Evolutionary conservation across 1,140 invertebrate species (phyloP).

Genomic region (Patella vulgata): DNA sequence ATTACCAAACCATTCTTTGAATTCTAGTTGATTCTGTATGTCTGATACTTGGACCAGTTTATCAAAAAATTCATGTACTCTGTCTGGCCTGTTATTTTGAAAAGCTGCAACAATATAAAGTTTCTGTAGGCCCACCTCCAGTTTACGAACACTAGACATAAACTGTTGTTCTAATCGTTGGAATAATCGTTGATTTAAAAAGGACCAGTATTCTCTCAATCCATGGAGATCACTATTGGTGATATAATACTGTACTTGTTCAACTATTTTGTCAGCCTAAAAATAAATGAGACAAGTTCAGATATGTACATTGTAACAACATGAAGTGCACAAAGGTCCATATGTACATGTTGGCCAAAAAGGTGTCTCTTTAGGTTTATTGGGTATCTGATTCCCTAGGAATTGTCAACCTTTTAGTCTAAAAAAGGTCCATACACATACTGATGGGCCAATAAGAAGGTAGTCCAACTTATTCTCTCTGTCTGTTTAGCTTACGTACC

Average conservation of each 20-base stretch:
- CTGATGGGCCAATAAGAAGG: too few species aligned
- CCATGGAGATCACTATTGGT: slow-evolving; percentile 80
- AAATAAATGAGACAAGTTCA: slow-evolving; percentile 38
- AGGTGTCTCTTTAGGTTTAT: not conserved
- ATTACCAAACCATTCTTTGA: slow-evolving; percentile 98
- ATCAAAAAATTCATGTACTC: slow-evolving; percentile 88
- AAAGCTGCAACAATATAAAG: slow-evolving; percentile 89
- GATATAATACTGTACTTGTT: slow-evolving; percentile 84
- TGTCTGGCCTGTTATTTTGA: slow-evolving; percentile 82
- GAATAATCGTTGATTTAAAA: slow-evolving; percentile 87
- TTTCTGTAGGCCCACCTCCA: slow-evolving; percentile 89
- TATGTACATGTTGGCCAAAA: not conserved
- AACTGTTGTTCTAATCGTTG: slow-evolving; percentile 86
- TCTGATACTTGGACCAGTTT: slow-evolving; percentile 81
- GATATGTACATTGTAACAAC: not conserved
- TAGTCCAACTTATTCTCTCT: too few species aligned
- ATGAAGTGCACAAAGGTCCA: not conserved
- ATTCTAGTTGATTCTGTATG: slow-evolving; percentile 87
- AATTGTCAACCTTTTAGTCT: too few species aligned
- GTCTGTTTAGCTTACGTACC: too few species aligned
- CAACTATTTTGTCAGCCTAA: slow-evolving; percentile 88
- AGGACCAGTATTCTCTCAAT: slow-evolving; percentile 85
- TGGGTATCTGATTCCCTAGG: not conserved
- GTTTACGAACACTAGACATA: slow-evolving; percentile 80
- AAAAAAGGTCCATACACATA: too few species aligned